Percentiles rank a stretch among this genome's conserved stretches.
phyloP scores from a whole-genome alignment of 2,797 vertebrate species.

The Channallabes apus region DNA sequence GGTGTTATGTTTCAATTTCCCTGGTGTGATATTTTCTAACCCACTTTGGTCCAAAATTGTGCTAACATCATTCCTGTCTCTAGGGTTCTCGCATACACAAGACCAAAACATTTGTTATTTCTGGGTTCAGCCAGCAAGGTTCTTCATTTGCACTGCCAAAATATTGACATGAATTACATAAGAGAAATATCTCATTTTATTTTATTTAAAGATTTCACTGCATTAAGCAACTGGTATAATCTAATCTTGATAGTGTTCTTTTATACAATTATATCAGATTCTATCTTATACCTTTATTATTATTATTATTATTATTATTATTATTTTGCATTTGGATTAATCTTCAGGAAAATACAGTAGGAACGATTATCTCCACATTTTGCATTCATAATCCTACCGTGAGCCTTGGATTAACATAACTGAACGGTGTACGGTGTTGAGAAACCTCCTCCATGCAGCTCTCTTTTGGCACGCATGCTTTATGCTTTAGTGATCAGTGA shows the following conservation, averaged over 20 bases:
- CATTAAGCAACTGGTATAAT: neutral
- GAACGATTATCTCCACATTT: neutral
- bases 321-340: neutral
- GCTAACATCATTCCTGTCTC: neutral
- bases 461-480: neutral
- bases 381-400: neutral
- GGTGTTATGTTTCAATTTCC: neutral
- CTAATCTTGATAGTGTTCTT: neutral
- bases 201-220: neutral
- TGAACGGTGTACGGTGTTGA: neutral
- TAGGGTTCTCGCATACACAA: neutral
- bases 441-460: neutral
- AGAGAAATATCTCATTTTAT: neutral
- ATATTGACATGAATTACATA: neutral
- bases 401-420: neutral
- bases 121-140: neutral
- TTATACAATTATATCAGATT: neutral
- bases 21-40: neutral
- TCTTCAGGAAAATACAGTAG: neutral
- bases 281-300: neutral
- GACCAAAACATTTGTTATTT: neutral
- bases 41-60: neutral
- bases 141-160: neutral
- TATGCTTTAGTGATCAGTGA: constrained; percentile 35
- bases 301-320: too few relatives aligned